Base-by-base conservation (phyloP, 2,113 vertebrate genomes). In the Cathartes aura region DNA sequence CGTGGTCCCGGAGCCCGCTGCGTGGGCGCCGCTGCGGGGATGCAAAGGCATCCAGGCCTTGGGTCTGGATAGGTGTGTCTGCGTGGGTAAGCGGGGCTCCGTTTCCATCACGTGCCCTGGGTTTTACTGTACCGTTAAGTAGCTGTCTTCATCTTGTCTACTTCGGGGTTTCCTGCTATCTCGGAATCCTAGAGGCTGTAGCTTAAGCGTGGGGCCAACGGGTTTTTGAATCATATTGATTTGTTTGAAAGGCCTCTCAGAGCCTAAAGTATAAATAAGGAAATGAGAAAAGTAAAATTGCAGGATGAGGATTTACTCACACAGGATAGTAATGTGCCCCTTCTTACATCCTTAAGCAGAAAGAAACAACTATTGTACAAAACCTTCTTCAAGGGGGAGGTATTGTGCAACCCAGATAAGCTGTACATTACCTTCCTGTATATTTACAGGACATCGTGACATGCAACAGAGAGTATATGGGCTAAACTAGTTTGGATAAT, bases 261-360 rank as follows among this genome's bases (percentile, higher is more conserved):
- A 52, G 26, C 40, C 52, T 23, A 1, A 22, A 23, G 42, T 42
- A 8, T 26, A 20, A 47, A 30, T 22, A 23, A 32, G 22, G 73
- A 45, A 58, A 42, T 3, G 2, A 32, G 30, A 40, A 14, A 47
- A 32, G 30, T 15, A 3, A 36, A 52, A 12, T 10, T 24, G 34
- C 64, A 29, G 40, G n/a, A 4, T 70, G 26, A 78, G 42, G 9
- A 10, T 10, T 47, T 82, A 14, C 7, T 12, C 12, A 55, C 4
- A 0, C 4, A 6, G 36, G 29, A 4, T 10, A 7, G 73, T 40
- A 16, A 3, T 2, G 23, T 30, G 63, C 16, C 21, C 27, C 38
- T 4, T 53, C 10, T 67, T 45, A 36, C 16, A 4, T 21, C 34
- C 7, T 71, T 53, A 48, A 55, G 5, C 40, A 60, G n/a, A 20